These are phyloP conservation scores for Caenorhabditis sp. DNA, from an alignment of 2,888 invertebrate species.

Conservation along the genomic window DNA sequence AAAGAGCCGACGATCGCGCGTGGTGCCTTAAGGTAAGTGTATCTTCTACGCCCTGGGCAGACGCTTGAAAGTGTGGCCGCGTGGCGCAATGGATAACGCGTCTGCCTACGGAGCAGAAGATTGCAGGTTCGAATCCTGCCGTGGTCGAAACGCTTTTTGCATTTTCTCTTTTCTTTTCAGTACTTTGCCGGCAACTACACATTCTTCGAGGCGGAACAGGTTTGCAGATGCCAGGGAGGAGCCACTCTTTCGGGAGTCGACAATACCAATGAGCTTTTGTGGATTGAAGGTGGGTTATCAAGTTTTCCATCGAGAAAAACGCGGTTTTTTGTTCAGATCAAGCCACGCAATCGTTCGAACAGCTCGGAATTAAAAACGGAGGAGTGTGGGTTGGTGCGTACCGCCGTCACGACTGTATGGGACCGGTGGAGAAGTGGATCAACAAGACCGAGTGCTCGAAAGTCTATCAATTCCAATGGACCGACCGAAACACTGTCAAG, in stretches of 20 bases:
- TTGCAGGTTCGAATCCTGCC: slow-evolving; percentile 80
- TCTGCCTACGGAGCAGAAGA: slow-evolving; percentile 80
- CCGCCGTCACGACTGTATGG: slow-evolving; percentile 17
- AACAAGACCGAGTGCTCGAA: slow-evolving; percentile 16
- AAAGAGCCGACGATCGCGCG: background rate
- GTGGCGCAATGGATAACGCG: slow-evolving; percentile 77
- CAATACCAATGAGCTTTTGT: slow-evolving; percentile 10
- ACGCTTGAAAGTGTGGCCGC: slow-evolving; percentile 41
- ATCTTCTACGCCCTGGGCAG: background rate
- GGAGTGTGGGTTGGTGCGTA: slow-evolving; percentile 45
- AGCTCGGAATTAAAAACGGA: slow-evolving; percentile 1
- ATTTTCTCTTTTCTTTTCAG: slow-evolving; percentile 15
- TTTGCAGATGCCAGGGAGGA: slow-evolving; percentile 46
- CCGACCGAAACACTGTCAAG: slow-evolving; percentile 14
- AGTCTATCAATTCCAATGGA: slow-evolving; percentile 31
- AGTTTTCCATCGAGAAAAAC: background rate
- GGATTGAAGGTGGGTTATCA: slow-evolving; percentile 21
- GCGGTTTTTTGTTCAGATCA: slow-evolving; percentile 2
- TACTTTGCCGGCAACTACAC: slow-evolving; percentile 39
- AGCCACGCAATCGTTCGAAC: background rate
- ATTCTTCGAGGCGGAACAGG: slow-evolving; percentile 36
- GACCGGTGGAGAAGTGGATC: background rate
- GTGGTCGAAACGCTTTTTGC: slow-evolving; percentile 55
- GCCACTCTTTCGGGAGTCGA: slow-evolving; percentile 34
- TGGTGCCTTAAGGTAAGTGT: slow-evolving; percentile 39